phyloP scores from a whole-genome alignment of 2,888 invertebrate genomes.

The Sesamia inferens region DNA sequence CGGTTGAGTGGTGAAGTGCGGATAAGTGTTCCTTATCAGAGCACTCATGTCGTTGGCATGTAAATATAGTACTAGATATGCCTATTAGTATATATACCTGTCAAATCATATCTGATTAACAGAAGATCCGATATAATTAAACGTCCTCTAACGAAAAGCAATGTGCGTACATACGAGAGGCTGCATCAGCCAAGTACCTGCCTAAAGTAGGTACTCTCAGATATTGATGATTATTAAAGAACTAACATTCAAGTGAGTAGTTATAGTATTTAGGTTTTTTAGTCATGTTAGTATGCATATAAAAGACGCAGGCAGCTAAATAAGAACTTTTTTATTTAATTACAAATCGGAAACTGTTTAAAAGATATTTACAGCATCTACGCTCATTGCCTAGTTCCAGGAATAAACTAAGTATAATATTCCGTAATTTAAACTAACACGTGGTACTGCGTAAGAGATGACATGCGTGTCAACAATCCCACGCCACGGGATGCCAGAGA shows the following conservation, averaged over 20 bases:
- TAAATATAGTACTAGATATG: not conserved
- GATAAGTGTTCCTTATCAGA: slow-evolving; percentile 13
- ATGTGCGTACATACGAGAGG: not conserved
- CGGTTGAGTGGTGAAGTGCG: slow-evolving; percentile 7
- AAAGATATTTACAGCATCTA: slow-evolving; percentile 9
- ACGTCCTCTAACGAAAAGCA: not conserved
- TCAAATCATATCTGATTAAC: no score
- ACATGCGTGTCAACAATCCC: no score
- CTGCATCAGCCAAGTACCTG: not conserved
- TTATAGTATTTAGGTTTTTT: not conserved
- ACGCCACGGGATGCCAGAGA: no score
- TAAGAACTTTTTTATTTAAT: no score
- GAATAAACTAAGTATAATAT: slow-evolving; percentile 29
- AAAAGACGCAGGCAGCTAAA: no score
- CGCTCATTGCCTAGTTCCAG: slow-evolving; percentile 33
- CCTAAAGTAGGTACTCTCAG: not conserved
- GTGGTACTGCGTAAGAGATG: not conserved
- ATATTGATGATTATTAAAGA: not conserved
- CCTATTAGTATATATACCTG: not conserved
- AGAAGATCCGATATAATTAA: not conserved
- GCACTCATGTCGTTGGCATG: not conserved
- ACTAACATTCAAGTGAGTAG: not conserved
- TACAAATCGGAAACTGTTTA: no score
- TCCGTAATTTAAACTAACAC: slow-evolving; percentile 16
- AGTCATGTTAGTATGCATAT: no score